Conservation (phyloP, 2,888 invertebrate genomes). For the Melieria omissa region DNA sequence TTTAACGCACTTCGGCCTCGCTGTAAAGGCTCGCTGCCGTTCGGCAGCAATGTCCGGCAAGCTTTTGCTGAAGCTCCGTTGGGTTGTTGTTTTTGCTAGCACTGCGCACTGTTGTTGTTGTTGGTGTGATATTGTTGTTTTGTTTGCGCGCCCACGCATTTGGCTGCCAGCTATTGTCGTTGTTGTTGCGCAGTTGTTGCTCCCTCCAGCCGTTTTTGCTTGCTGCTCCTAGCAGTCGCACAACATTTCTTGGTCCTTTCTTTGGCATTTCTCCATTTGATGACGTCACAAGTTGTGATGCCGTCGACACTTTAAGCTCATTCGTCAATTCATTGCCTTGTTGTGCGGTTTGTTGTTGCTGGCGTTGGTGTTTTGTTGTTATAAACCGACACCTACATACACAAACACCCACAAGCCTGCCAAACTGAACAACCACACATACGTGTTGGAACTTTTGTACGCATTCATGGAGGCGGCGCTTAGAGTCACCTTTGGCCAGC, state of each 20-base stretch:
- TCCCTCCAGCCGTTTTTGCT: background rate
- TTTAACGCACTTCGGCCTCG: background rate
- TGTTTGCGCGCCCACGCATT: conserved; percentile 15
- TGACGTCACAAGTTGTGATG: conserved; percentile 24
- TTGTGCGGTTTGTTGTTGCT: conserved; percentile 15
- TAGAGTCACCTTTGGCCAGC: conserved; percentile 15
- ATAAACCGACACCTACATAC: conserved; percentile 24
- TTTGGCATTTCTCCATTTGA: background rate
- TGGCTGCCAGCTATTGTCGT: background rate
- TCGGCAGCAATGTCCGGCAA: no score
- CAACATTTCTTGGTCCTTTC: background rate
- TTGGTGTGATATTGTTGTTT: conserved; percentile 1
- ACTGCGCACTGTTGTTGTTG: no score
- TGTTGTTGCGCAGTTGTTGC: no score
- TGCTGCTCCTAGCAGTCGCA: background rate
- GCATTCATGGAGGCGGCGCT: conserved; percentile 25
- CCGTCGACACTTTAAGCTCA: conserved; percentile 20
- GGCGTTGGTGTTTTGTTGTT: conserved; percentile 9
- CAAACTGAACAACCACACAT: background rate
- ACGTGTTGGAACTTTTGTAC: background rate
- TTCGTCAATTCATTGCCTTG: conserved; percentile 18
- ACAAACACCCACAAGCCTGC: conserved; percentile 10
- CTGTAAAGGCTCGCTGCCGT: background rate
- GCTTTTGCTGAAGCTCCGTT: no score
- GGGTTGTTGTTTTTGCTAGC: no score